These are phyloP conservation scores for Varecia variegata DNA, from an alignment of 2,797 vertebrate species.

Conservation along the genomic window DNA sequence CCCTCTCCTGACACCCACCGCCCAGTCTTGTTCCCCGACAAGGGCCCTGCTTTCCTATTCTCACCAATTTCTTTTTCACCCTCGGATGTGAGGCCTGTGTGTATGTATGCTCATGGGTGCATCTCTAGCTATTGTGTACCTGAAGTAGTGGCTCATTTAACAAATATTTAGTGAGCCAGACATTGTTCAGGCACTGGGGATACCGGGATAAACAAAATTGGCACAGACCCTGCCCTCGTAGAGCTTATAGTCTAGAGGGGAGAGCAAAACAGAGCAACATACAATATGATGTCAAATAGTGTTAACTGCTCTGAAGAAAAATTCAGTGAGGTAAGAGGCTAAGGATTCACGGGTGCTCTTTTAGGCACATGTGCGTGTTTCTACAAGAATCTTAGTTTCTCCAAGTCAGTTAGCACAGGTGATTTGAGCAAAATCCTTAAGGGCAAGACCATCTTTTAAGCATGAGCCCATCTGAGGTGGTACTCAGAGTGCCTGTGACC, in stretches of 20 bases:
- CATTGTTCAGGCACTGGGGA: neutral
- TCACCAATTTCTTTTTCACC: neutral
- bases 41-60: neutral
- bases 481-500: neutral
- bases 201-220: neutral
- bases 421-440: neutral
- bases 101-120: neutral
- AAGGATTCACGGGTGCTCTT: neutral
- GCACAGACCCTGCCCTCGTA: neutral
- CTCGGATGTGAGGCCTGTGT: neutral
- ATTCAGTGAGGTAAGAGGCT: neutral
- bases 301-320: neutral
- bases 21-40: too few relatives aligned
- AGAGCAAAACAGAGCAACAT: neutral
- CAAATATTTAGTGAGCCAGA: neutral
- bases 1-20: neutral
- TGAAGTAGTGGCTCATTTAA: rapidly evolving
- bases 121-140: rapidly evolving
- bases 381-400: neutral
- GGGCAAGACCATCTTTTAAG: neutral
- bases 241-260: too few relatives aligned
- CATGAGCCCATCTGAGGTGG: neutral
- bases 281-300: neutral
- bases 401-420: neutral
- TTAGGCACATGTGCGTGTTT: neutral